Evolutionary conservation across 2,113 vertebrate genomes (phyloP).

Genomic region (Cyanoramphus novaezelandiae): DNA sequence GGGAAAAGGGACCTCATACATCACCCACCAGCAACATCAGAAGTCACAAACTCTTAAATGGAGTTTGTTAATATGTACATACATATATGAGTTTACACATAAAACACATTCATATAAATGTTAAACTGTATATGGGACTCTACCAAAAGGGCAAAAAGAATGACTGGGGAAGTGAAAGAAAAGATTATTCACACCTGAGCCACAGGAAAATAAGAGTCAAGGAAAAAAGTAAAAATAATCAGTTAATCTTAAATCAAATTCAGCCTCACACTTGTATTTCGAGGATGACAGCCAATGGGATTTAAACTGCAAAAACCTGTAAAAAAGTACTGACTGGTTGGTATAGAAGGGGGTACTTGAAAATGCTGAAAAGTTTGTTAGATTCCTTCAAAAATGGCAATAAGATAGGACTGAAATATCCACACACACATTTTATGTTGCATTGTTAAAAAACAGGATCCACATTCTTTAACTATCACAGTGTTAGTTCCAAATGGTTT

Average conservation of each 20-base stretch:
- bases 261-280: background rate
- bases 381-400: background rate
- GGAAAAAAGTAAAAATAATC: background rate
- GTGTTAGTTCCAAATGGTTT: background rate
- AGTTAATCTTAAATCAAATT: background rate
- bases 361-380: background rate
- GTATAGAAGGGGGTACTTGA: background rate
- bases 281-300: background rate
- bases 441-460: background rate
- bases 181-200: background rate
- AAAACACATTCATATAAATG: background rate
- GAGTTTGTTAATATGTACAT: background rate
- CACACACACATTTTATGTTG: background rate
- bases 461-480: background rate
- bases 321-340: background rate
- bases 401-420: background rate
- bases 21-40: background rate
- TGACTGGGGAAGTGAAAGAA: background rate
- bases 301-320: background rate
- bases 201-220: background rate
- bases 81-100: background rate
- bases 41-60: background rate
- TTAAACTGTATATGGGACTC: background rate
- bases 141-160: background rate
- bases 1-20: fast-evolving